phyloP scores from a whole-genome alignment of 2,888 invertebrate species.

The Sphaerophoria taeniata region DNA sequence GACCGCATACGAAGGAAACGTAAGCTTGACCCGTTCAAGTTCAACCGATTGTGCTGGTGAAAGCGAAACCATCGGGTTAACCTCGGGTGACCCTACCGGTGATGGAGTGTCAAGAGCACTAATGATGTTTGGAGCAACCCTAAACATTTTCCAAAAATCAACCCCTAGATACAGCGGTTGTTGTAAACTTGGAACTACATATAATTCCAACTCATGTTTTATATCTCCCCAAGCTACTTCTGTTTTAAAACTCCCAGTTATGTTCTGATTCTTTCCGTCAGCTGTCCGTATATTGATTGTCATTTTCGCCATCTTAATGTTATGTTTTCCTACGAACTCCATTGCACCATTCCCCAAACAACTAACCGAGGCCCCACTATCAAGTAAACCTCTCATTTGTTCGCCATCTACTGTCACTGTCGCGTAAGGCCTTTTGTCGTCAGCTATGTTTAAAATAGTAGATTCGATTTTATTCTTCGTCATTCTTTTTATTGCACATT shows the following conservation, averaged over 20 bases:
- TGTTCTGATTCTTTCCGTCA: too few species aligned
- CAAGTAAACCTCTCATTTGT: neutral
- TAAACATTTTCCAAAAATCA: conserved; percentile 13
- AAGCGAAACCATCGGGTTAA: too few species aligned
- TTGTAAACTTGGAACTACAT: conserved; percentile 5
- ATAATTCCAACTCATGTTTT: conserved; percentile 1
- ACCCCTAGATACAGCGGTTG: conserved; percentile 1
- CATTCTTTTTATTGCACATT: neutral
- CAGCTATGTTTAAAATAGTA: neutral
- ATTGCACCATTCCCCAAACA: neutral
- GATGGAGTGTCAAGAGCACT: too few species aligned
- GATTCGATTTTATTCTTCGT: neutral
- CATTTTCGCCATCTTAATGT: neutral
- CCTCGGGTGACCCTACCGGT: too few species aligned
- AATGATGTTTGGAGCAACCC: neutral
- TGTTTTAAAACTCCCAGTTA: too few species aligned
- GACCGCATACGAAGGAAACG: conserved; percentile 18
- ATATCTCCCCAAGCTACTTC: too few species aligned
- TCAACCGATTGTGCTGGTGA: too few species aligned
- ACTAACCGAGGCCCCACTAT: neutral
- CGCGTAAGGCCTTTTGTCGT: neutral
- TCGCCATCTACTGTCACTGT: neutral
- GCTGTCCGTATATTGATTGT: too few species aligned
- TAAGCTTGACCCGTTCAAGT: too few species aligned
- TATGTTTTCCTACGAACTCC: neutral